Evolutionary conservation across 2,797 vertebrate species (phyloP), one percentile per base, ranked within the genome.

Genomic region (Bradypus variegatus): DNA sequence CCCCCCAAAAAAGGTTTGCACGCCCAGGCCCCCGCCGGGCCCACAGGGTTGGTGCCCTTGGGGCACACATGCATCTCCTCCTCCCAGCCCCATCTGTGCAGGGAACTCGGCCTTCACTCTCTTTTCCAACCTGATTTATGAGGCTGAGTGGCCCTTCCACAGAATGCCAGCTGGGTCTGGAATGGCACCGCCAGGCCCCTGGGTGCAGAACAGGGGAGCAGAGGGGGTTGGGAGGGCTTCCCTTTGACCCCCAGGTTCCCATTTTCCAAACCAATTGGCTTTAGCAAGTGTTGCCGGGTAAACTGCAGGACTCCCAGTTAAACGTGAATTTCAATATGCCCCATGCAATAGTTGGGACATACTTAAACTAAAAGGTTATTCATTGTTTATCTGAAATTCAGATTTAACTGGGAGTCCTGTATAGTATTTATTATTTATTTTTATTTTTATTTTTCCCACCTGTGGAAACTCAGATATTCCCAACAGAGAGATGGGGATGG

Each of bases 41-140:
- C 25, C 41, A 3, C 0, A 1, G n/a, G 21, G 9, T 29, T 1
- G 38, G 5, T 33, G 10, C 29, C 82, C 64, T 25, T 3, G 3
- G 11, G 29, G 2, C 5, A 5, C 11, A 18, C 31, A 33, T 7
- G 1, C 21, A 53, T n/a, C 29, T 62, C 72, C 23, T 29, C 81
- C 75, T 45, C 6, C 2, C 1, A 10, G 53, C 55, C 36, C 25
- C 27, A 5, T 27, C 60, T 62, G 18, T 23, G 58, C 5, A 21
- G 7, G 58, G 31, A 9, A 15, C 5, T 53, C 21, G 3, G 55
- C 23, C 11, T 38, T 64, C n/a, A 11, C 72, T 21, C 79, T 36
- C 38, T 41, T 19, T 72, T 45, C 62, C 3, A 8, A 6, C n/a
- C 45, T 9, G 38, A 53, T 27, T 50, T 67, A 8, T 1, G 29